A percentile compares a stretch with the other conserved stretches of the same genome.
Evolutionary conservation across 2,888 invertebrate species (phyloP).

Genomic region (Hemicrepidius hirtus): DNA sequence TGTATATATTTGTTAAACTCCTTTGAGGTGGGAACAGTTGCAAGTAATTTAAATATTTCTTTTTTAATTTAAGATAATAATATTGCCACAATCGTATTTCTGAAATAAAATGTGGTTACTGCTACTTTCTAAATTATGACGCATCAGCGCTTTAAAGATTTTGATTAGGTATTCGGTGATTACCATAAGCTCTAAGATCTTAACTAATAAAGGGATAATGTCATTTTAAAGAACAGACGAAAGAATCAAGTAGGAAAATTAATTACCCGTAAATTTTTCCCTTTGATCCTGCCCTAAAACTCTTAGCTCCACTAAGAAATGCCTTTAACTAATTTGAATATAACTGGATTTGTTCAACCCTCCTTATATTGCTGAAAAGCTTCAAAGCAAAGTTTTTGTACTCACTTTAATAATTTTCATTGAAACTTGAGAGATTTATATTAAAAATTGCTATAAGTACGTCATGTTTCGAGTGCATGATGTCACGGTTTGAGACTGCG

Average conservation of each 20-base stretch:
- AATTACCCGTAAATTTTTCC: conserved; percentile 16
- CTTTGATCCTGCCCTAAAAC: not conserved
- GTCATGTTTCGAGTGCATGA: no score
- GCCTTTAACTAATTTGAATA: conserved; percentile 13
- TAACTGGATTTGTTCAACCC: conserved; percentile 6
- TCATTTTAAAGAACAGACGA: conserved; percentile 1
- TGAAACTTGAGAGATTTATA: no score
- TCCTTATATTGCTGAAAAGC: conserved; percentile 7
- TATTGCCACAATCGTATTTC: no score
- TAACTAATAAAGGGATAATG: not conserved
- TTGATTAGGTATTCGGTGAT: not conserved
- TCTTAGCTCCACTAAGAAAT: conserved; percentile 6
- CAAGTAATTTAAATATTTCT: no score
- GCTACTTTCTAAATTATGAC: not conserved
- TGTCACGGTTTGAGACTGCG: no score
- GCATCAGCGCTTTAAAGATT: not conserved
- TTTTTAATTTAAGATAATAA: no score
- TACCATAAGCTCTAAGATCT: not conserved
- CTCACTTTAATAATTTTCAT: conserved; percentile 16
- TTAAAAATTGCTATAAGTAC: no score
- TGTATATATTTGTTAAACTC: no score
- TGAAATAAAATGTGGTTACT: no score
- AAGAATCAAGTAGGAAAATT: conserved; percentile 10
- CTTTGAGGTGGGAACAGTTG: no score
- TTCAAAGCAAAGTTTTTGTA: not conserved